Evolutionary conservation across 2,888 invertebrate genomes (phyloP), one percentile per base, ranked within the genome.

Genomic region (Hemicrepidius hirtus): DNA sequence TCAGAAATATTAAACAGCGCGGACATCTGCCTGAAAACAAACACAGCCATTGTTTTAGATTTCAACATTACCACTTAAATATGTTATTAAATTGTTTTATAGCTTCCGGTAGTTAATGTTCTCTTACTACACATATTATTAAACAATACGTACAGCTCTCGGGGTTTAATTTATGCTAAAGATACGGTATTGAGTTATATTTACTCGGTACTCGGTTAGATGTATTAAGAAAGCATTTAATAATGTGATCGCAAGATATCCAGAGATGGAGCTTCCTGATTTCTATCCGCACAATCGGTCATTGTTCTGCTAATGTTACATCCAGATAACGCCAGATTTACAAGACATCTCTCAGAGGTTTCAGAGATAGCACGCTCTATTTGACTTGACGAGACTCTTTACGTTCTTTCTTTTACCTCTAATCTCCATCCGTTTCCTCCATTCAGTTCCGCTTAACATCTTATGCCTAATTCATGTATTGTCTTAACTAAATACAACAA

Each of bases 21-120:
- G 82, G 82, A 82, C 83, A 83, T 83, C 83, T 83, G 84, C 84
- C 78, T 78, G 80, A 82, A 81, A 85, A 83, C 82, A 84, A 84
- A 83, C 83, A 82, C 80, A 76, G 79, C 84, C 80, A 85, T 85
- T 85, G 85, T 85, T 85, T 83, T 80, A 82, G 81, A 84, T 84
- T 85, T 84, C 84, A 84, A 80, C 84, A 83, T 80, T 81, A 79
- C 82, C 83, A 83, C 84, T 85, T 84, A 84, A 84, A 85, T 85
- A 84, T 85, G 85, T 86, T 86, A 86, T 86, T 86, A 86, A 86
- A 85, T 85, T 85, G 85, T 83, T 86, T 86, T 86, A 86, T 84
- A 81, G 83, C 83, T 86, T 86, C 85, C 85, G 84, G 82, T 80
- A 75, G 80, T 70, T 74, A 75, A 69, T 79, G 78, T 78, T 81